Evolutionary conservation across 2,888 invertebrate species (phyloP), one percentile per base, ranked within the genome.

Genomic region (Agrotis segetum): DNA sequence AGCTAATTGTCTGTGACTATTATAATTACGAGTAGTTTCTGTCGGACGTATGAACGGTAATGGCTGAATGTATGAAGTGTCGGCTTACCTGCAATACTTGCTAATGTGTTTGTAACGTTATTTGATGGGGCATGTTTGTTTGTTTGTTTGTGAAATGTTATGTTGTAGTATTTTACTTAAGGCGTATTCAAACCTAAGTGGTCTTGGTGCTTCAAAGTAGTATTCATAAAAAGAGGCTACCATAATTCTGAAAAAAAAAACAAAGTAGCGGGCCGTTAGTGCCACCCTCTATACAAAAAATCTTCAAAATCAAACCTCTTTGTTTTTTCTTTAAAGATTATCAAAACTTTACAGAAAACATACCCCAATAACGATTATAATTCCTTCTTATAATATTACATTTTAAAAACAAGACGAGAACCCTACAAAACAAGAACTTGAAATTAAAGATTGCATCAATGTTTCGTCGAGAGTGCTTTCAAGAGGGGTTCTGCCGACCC

Each of bases 1-100:
- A 77, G 69, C 83, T 87, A 90, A 90, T 89, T 90, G 87, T 77
- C 88, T 85, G 87, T 87, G 86, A 87, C 87, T 71, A 82, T 87
- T 88, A 89, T 88, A 89, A 89, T 90, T 88, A n/a, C n/a, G n/a
- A n/a, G n/a, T n/a, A 86, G 88, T 86, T 84, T 75, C 83, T 77
- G 79, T 83, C 78, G 80, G 64, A 82, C 82, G 85, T 86, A 80
- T 86, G 83, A 85, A 87, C 81, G 82, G 72, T 85, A 88, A 87
- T 85, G 80, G 49, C 53, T 52, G 58, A 74, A 79, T 77, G 71
- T 77, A 79, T 84, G 78, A 72, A 77, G 64, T 72, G 59, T 72
- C 74, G 69, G 79, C 68, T 79, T 75, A 81, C 76, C 82, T 75
- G 71, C 53, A 67, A 76, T 77, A 81, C 76, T 77, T 75, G 71